phyloP scores from a whole-genome alignment of 2,797 vertebrate species.

The Steatocranus sp. region DNA sequence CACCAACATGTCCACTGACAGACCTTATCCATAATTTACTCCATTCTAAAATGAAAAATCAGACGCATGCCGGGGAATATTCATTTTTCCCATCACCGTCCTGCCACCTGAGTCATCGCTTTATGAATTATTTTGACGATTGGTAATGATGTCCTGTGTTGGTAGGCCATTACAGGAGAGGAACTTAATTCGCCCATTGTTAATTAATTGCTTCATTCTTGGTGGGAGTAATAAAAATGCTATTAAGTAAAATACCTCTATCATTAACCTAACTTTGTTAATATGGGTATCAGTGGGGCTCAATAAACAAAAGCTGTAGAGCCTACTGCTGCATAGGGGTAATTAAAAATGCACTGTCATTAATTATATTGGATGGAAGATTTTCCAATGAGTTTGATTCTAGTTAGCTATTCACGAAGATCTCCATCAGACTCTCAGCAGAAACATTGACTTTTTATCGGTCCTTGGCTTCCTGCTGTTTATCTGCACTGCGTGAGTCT shows the following conservation, averaged over 20 bases:
- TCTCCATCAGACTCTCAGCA: conserved; percentile 18
- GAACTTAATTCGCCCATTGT: conserved; percentile 74
- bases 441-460: conserved; percentile 20
- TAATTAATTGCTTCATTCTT: conserved; percentile 81
- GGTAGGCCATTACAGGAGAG: conserved; percentile 74
- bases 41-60: conserved; percentile 65
- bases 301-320: conserved; percentile 78
- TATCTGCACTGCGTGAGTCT: neutral
- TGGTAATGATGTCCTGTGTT: conserved; percentile 78
- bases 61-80: conserved; percentile 50
- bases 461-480: conserved; percentile 21
- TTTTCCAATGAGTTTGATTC: conserved; percentile 58
- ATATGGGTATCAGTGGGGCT: conserved; percentile 80
- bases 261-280: conserved; percentile 84
- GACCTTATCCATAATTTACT: conserved; percentile 68
- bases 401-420: conserved; percentile 44
- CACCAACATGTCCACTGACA: conserved; percentile 51
- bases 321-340: conserved; percentile 63
- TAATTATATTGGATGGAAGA: conserved; percentile 68
- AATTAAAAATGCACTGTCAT: conserved; percentile 78
- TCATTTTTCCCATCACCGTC: conserved; percentile 44
- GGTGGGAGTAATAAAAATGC: conserved; percentile 83
- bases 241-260: conserved; percentile 84
- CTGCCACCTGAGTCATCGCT: conserved; percentile 58
- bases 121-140: conserved; percentile 76